Conservation (phyloP, 2,888 invertebrate genomes). For the Branchinecta sandiegonensis region DNA sequence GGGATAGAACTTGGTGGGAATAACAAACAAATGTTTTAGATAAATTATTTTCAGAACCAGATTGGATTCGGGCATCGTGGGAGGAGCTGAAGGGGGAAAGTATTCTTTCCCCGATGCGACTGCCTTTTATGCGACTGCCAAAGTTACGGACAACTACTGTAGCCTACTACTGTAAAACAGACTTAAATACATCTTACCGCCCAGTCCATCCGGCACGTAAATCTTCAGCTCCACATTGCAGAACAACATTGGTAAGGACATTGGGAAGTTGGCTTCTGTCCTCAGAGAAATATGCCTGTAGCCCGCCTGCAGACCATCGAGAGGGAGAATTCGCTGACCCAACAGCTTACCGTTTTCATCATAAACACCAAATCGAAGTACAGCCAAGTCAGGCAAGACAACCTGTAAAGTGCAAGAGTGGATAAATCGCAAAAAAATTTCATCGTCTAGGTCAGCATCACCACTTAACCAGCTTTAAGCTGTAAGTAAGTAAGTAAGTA, state of each 20-base stretch:
- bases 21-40: too few species aligned
- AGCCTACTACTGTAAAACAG: too few species aligned
- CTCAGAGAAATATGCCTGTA: constrained; percentile 93
- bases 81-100: too few species aligned
- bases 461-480: too few species aligned
- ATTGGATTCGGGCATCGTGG: too few species aligned
- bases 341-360: constrained; percentile 93
- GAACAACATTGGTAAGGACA: constrained; percentile 97
- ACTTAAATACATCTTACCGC: constrained; percentile 44
- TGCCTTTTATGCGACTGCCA: too few species aligned
- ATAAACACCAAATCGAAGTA: constrained; percentile 92
- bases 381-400: constrained; percentile 92
- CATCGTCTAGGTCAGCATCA: too few species aligned
- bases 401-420: constrained; percentile 43
- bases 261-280: constrained; percentile 97
- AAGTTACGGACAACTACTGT: too few species aligned
- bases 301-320: constrained; percentile 94
- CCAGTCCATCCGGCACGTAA: constrained; percentile 97
- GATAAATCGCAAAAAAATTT: not conserved
- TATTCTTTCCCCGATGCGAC: too few species aligned
- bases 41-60: too few species aligned
- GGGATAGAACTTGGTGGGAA: too few species aligned
- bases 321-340: constrained; percentile 89
- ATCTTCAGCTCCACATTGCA: constrained; percentile 98
- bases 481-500: too few species aligned